Conservation (phyloP, 2,797 vertebrate species). For the Acipenser transmontanus region DNA sequence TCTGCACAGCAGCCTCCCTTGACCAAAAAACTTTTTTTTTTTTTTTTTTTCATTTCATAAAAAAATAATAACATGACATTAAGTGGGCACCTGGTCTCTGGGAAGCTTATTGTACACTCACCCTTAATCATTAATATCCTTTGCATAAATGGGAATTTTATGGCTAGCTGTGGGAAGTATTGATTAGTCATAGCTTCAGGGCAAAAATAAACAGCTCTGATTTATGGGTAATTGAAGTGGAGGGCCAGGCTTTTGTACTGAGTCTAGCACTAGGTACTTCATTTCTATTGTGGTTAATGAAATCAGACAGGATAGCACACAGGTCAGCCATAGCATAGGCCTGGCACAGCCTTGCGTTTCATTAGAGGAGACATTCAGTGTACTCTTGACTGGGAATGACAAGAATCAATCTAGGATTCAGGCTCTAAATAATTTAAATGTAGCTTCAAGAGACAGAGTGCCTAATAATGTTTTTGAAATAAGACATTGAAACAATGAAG, state of each 20-base stretch:
- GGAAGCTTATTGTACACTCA: conserved; percentile 35
- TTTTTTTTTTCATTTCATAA: background rate
- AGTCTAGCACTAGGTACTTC: conserved; percentile 7
- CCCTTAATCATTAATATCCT: conserved; percentile 42
- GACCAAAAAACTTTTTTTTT: no score
- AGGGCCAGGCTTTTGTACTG: conserved; percentile 14
- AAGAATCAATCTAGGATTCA: conserved; percentile 17
- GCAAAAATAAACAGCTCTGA: conserved; percentile 29
- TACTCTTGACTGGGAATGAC: conserved; percentile 22
- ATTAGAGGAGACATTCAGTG: conserved; percentile 29
- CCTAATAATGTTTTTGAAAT: background rate
- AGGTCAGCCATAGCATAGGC: conserved; percentile 17
- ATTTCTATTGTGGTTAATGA: conserved; percentile 24
- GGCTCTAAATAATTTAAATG: background rate
- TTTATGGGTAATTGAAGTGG: conserved; percentile 32
- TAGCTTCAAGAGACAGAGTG: background rate
- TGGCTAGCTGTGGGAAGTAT: conserved; percentile 20
- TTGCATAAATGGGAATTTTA: conserved; percentile 31
- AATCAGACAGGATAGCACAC: conserved; percentile 18
- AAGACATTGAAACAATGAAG: conserved; percentile 1
- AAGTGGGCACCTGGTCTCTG: conserved; percentile 25
- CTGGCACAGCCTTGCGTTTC: conserved; percentile 7
- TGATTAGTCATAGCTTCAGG: conserved; percentile 20
- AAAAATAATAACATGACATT: background rate
- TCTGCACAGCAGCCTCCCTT: no score